Percentiles rank a stretch among this genome's conserved stretches.
These are phyloP conservation scores for Rhyacophila brunnea DNA, from an alignment of 1,140 invertebrate species.

Conservation along the genomic window DNA sequence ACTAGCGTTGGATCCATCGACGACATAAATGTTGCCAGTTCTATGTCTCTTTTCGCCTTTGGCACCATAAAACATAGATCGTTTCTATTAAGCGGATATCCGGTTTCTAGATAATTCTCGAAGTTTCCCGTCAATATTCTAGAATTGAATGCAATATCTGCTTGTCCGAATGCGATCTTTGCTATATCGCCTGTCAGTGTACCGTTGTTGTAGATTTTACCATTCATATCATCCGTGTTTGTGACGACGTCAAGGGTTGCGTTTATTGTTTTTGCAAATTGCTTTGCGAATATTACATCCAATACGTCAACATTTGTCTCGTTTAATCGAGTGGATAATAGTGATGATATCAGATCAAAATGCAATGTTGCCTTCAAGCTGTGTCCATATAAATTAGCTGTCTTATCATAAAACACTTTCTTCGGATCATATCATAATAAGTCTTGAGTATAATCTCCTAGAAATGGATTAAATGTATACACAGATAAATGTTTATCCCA, in stretches of 20 bases:
- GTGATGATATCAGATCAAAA: background rate
- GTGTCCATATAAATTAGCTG: background rate
- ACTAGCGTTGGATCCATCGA: background rate
- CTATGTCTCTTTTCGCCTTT: background rate
- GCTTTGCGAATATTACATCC: background rate
- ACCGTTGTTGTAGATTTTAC: background rate
- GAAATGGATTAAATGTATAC: constrained; percentile 6
- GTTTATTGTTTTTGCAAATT: background rate
- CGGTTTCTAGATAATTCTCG: background rate
- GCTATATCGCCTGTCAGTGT: background rate
- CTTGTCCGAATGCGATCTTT: background rate
- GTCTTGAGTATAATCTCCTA: constrained; percentile 2
- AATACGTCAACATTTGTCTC: background rate
- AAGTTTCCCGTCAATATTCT: constrained; percentile 5
- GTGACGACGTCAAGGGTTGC: background rate
- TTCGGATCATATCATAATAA: background rate
- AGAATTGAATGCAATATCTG: constrained; percentile 6
- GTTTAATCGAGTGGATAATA: background rate
- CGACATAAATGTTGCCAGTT: background rate
- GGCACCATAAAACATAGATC: constrained; percentile 9
- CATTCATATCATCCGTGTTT: background rate
- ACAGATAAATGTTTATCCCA: background rate
- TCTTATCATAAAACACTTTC: background rate
- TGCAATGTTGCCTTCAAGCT: background rate
- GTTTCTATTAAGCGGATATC: constrained; percentile 2